These are phyloP conservation scores for Scaeva pyrastri DNA, from an alignment of 2,888 invertebrate genomes.

Conservation along the genomic window DNA sequence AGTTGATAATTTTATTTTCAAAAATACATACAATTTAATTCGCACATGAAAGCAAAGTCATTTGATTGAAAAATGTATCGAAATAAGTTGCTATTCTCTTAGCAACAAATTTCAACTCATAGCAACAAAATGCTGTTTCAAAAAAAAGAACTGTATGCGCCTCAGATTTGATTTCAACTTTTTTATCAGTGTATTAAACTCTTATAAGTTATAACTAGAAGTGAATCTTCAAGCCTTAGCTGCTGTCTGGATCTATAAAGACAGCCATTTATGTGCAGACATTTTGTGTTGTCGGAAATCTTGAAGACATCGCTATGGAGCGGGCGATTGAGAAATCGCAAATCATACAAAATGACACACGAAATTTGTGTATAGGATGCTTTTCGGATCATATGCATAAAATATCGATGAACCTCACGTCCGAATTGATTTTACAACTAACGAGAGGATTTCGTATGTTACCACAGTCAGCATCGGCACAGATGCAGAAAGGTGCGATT, in stretches of 20 bases:
- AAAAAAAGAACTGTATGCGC: too few species aligned
- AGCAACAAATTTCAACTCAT: too few species aligned
- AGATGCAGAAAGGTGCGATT: slow-evolving; percentile 27
- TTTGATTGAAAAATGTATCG: too few species aligned
- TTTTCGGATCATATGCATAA: slow-evolving; percentile 67
- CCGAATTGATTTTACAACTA: slow-evolving; percentile 75
- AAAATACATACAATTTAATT: too few species aligned
- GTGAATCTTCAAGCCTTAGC: slow-evolving; percentile 19
- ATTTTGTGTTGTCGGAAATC: slow-evolving; percentile 35
- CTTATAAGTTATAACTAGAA: slow-evolving; percentile 7
- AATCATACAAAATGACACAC: slow-evolving; percentile 75
- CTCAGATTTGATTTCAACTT: not conserved
- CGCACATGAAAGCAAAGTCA: too few species aligned
- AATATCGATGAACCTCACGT: slow-evolving; percentile 74
- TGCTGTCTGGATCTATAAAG: slow-evolving; percentile 16
- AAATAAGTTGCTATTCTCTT: not conserved
- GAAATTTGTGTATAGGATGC: slow-evolving; percentile 18
- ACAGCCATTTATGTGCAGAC: slow-evolving; percentile 12
- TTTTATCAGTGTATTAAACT: slow-evolving; percentile 1
- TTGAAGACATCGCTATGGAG: slow-evolving; percentile 44
- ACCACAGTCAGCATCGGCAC: too few species aligned
- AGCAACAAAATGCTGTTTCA: not conserved
- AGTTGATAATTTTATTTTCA: too few species aligned
- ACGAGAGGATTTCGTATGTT: slow-evolving; percentile 48
- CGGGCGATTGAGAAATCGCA: slow-evolving; percentile 73